These are phyloP conservation scores for Drosophila lacertosa DNA, from an alignment of 1,140 invertebrate genomes.

Conservation along the genomic window DNA sequence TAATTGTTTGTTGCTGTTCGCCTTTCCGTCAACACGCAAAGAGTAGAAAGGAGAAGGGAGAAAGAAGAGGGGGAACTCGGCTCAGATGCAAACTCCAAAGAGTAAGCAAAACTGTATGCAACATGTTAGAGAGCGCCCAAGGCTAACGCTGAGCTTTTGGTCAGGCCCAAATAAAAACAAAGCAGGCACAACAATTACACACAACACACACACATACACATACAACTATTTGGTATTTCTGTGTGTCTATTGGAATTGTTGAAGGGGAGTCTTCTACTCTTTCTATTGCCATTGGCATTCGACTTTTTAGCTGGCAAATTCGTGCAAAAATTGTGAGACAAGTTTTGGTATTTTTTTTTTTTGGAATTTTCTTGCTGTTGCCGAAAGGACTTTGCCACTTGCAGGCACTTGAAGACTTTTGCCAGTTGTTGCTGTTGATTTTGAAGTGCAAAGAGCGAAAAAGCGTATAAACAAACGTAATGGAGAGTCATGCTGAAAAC, in stretches of 20 bases:
- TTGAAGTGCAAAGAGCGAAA: slow-evolving; percentile 75
- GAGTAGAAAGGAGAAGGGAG: too few relatives aligned
- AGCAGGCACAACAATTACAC: slow-evolving; percentile 36
- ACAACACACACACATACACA: neutral
- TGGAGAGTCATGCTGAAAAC: slow-evolving; percentile 57
- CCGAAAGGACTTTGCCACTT: slow-evolving; percentile 54
- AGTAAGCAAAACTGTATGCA: slow-evolving; percentile 23
- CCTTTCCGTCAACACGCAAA: neutral
- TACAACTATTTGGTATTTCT: slow-evolving; percentile 13
- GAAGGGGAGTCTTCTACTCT: neutral
- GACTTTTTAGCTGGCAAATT: slow-evolving; percentile 61
- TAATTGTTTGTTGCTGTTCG: slow-evolving; percentile 64
- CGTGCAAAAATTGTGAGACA: slow-evolving; percentile 59
- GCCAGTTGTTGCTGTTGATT: slow-evolving; percentile 62
- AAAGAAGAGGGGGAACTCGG: too few relatives aligned
- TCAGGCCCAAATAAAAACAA: slow-evolving; percentile 52
- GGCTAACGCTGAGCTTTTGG: slow-evolving; percentile 21
- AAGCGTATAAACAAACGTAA: slow-evolving; percentile 79
- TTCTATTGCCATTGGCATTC: slow-evolving; percentile 21
- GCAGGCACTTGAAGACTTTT: slow-evolving; percentile 62
- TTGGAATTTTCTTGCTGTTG: slow-evolving; percentile 1
- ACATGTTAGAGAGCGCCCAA: slow-evolving; percentile 41
- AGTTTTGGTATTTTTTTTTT: slow-evolving; percentile 19
- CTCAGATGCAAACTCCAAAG: slow-evolving; percentile 7
- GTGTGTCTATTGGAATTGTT: slow-evolving; percentile 17